Base-by-base conservation (phyloP, 1,140 invertebrate genomes). In the Cydia splendana region DNA sequence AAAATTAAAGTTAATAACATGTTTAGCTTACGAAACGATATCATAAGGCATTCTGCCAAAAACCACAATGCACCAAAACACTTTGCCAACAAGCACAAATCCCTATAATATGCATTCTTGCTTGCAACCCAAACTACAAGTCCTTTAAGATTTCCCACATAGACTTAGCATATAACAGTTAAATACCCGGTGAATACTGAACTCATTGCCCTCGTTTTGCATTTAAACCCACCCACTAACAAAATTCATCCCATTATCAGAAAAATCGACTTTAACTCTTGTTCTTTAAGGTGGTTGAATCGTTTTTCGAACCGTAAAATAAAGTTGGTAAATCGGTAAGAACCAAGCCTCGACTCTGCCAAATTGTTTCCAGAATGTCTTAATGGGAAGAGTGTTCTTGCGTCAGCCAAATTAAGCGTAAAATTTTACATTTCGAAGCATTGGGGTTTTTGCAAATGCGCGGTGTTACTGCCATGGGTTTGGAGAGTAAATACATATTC, bases 341-440 rank as follows among this genome's bases (percentile, higher is more conserved):
- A 71, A 71, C 67, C 34, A 71, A 71, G 67, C 28, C 30, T 71
- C 18, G 67, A 38, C 67, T 62, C 57, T 71, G 67, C 67, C 67
- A 71, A 71, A 71, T 71, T 71, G 67, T 71, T 71, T 71, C 67
- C 38, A 71, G 67, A 71, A 71, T 30, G 67, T 71, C 67, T 71
- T 71, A 71, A 71, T 71, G 67, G 67, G 67, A 71, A 71, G 67
- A 71, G 30, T 71, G 67, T 71, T 71, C 67, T 71, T 45, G 34
- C 67, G 67, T 71, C 67, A 71, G 67, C 30, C 67, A 71, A 71
- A 71, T 71, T 71, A 71, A 71, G 67, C 67, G 67, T 34, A 71
- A 71, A 42, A 71, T 71, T 71, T 71, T 45, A 71, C 67, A 71
- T 71, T 34, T 71, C 34, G 7, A 30, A 71, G 34, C 67, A 71